Base-by-base conservation (phyloP, 1,140 invertebrate species). In the Chironomus tepperi region DNA sequence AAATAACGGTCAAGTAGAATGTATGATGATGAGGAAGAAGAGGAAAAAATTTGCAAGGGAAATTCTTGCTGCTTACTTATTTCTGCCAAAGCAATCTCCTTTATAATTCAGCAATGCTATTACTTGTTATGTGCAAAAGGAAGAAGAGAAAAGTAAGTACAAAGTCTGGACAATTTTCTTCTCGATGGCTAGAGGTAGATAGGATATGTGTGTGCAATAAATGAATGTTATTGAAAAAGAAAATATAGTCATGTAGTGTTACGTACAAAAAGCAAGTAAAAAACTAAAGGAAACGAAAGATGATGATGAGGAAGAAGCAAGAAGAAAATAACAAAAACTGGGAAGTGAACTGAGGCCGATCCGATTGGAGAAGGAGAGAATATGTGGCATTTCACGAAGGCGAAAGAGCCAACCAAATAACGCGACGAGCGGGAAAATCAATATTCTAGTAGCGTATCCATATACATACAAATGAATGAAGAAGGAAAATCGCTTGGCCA, bases 361-460 rank as follows among this genome's bases (percentile, higher is more conserved):
- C 47, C 47, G 47, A 57, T 57, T 57, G 47, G 47, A 57, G 47
- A 57, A n/a, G 47, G 47, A 57, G 47, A 57, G 47, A 57, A 57
- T 57, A 57, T 57, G 47, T 57, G 47, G 47, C 47, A 57, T 70
- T 70, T 70, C 65, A 70, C 65, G 65, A 70, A 70, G 16, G 65
- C 65, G 65, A 70, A 70, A 19, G 65, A 70, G 65, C 65, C 65
- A 70, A 70, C 65, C 65, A 70, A 70, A 70, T 70, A 70, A 12
- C 65, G 65, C 65, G 65, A 70, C 16, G 65, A 70, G 47, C 47
- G 16, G 65, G 65, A 70, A 70, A 70, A 70, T 70, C 65, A 21
- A 70, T 70, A 70, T 70, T 21, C 47, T 57, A 57, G 12, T 57
- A 57, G 12, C 47, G 47, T 57, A 57, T 57, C 47, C 47, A 57